A percentile compares a stretch with the other conserved stretches of the same genome.
Evolutionary conservation across 2,797 vertebrate species (phyloP).

Genomic region (Gymnothorax javanicus): DNA sequence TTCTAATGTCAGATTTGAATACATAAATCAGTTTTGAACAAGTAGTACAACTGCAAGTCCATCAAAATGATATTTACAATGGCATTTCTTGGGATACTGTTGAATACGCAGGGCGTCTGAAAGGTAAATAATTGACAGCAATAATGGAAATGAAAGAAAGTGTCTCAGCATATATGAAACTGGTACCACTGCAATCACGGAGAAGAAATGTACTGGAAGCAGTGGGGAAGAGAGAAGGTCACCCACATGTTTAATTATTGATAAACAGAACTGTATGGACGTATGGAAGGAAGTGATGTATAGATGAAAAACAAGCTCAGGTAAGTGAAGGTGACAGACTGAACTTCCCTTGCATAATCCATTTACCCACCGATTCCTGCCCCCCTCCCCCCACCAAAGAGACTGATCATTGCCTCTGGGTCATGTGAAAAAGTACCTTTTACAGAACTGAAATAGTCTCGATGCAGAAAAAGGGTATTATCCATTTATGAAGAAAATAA

Average conservation of each 20-base stretch:
- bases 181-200: constrained; percentile 10
- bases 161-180: constrained; percentile 53
- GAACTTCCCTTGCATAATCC: constrained; percentile 19
- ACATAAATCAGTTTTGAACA: constrained; percentile 50
- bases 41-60: constrained; percentile 3
- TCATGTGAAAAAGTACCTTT: constrained; percentile 25
- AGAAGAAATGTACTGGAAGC: constrained; percentile 22
- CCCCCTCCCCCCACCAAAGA: background rate
- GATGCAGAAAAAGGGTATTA: background rate
- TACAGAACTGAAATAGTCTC: background rate
- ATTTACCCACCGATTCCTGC: background rate
- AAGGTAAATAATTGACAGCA: constrained; percentile 57
- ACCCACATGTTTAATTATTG: constrained; percentile 66
- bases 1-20: constrained; percentile 48
- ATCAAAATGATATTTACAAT: constrained; percentile 38
- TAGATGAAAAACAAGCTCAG: constrained; percentile 30
- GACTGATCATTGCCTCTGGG: constrained; percentile 21
- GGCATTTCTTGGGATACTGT: constrained; percentile 38
- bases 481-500: constrained; percentile 5
- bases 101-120: background rate
- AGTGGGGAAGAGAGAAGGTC: constrained; percentile 8
- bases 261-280: constrained; percentile 65
- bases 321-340: constrained; percentile 7
- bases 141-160: constrained; percentile 47
- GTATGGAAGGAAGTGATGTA: constrained; percentile 62